phyloP scores from a whole-genome alignment of 2,797 vertebrate species.

The Argentina silus region DNA sequence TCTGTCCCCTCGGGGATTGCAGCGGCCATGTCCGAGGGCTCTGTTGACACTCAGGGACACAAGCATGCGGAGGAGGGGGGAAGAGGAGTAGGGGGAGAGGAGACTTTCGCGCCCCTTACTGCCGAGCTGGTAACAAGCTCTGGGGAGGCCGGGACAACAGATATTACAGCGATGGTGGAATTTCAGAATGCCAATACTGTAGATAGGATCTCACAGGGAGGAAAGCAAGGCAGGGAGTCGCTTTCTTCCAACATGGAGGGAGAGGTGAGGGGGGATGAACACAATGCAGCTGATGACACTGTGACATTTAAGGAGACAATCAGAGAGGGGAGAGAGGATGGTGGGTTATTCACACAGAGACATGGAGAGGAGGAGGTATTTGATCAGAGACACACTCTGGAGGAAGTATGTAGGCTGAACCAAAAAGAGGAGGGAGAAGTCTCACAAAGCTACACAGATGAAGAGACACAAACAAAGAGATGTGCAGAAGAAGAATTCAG shows the following conservation, averaged over 20 bases:
- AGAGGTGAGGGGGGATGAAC: constrained; percentile 64
- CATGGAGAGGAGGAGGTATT: constrained; percentile 46
- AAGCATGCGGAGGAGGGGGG: constrained; percentile 29
- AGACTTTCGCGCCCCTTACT: constrained; percentile 41
- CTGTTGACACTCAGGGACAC: constrained; percentile 57
- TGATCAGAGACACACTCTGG: constrained; percentile 16
- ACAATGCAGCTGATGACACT: constrained; percentile 60
- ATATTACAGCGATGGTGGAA: constrained; percentile 55
- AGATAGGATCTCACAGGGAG: constrained; percentile 70
- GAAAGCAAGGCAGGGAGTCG: constrained; percentile 47
- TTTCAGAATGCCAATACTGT: constrained; percentile 61
- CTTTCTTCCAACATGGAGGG: constrained; percentile 58
- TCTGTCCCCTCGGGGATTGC: constrained; percentile 43
- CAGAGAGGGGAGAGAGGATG: constrained; percentile 56
- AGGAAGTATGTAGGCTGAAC: constrained; percentile 56
- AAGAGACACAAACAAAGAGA: constrained; percentile 33
- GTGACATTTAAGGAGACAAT: constrained; percentile 77
- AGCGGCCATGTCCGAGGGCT: constrained; percentile 42
- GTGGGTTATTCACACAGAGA: constrained; percentile 47
- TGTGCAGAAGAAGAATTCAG: constrained; percentile 37
- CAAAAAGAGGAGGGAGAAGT: constrained; percentile 43
- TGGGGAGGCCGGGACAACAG: constrained; percentile 64
- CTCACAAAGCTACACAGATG: constrained; percentile 17
- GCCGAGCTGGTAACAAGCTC: constrained; percentile 67
- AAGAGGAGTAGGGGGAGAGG: constrained; percentile 48